Evolutionary conservation across 2,797 vertebrate genomes (phyloP).

Genomic region (Phrynocephalus vlangalii): DNA sequence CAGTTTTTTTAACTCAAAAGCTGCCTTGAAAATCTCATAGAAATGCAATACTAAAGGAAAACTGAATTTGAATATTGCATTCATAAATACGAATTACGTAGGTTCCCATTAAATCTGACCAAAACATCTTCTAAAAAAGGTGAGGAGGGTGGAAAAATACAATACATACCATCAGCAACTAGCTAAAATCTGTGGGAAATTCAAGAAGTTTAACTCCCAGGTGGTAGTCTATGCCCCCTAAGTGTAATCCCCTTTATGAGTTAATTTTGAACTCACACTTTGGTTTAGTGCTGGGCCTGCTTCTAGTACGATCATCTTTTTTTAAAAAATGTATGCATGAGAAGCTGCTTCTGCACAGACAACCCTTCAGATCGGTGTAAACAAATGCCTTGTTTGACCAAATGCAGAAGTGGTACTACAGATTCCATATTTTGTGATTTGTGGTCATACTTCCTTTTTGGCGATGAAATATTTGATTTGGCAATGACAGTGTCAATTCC

Average conservation of each 20-base stretch:
- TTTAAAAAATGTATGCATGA: background rate
- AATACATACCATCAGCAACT: too few species aligned
- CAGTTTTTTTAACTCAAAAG: background rate
- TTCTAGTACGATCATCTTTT: background rate
- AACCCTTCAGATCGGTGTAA: too few species aligned
- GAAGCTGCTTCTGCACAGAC: background rate
- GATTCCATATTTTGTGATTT: background rate
- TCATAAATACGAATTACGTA: background rate
- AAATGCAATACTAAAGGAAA: background rate
- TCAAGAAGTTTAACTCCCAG: background rate
- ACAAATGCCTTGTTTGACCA: too few species aligned
- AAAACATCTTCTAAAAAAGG: too few species aligned
- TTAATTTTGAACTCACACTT: background rate
- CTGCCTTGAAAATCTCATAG: background rate
- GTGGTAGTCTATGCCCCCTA: background rate
- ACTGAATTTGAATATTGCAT: background rate
- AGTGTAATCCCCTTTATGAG: background rate
- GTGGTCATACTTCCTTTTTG: too few species aligned
- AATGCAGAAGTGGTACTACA: background rate
- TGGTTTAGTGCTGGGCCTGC: background rate
- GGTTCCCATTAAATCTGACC: background rate
- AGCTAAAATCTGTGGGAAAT: background rate
- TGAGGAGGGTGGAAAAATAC: too few species aligned
- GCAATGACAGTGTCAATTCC: too few species aligned
- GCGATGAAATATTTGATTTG: too few species aligned